These are phyloP conservation scores for Otolemur garnettii DNA, from an alignment of 2,113 vertebrate genomes.

Conservation along the genomic window DNA sequence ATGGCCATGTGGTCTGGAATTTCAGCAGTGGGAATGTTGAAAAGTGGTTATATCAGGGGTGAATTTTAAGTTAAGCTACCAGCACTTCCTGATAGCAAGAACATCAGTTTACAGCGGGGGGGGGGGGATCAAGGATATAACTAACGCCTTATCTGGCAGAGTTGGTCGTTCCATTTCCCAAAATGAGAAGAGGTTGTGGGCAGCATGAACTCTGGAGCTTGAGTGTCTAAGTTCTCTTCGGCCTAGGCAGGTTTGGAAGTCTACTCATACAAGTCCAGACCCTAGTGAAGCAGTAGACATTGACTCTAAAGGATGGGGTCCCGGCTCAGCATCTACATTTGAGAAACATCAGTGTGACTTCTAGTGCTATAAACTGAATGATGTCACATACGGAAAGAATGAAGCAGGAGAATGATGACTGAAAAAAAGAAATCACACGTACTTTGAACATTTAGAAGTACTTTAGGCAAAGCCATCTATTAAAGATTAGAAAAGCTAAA, in stretches of 20 bases:
- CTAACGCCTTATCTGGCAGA: background rate
- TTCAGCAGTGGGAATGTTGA: background rate
- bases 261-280: background rate
- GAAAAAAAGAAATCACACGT: background rate
- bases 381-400: background rate
- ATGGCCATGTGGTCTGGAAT: background rate
- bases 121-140: background rate
- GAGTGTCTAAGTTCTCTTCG: background rate
- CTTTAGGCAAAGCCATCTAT: background rate
- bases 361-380: background rate
- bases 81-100: background rate
- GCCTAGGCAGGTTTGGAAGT: background rate
- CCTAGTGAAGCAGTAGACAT: background rate
- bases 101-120: background rate
- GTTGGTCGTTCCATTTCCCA: background rate
- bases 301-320: background rate
- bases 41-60: background rate
- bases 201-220: no score
- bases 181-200: background rate
- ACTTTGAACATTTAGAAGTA: background rate
- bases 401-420: background rate
- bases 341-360: background rate
- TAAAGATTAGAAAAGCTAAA: background rate
- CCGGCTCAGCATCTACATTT: background rate
- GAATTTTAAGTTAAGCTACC: background rate